Conservation (phyloP, 1,140 invertebrate genomes). For the Calephelis virginiensis region DNA sequence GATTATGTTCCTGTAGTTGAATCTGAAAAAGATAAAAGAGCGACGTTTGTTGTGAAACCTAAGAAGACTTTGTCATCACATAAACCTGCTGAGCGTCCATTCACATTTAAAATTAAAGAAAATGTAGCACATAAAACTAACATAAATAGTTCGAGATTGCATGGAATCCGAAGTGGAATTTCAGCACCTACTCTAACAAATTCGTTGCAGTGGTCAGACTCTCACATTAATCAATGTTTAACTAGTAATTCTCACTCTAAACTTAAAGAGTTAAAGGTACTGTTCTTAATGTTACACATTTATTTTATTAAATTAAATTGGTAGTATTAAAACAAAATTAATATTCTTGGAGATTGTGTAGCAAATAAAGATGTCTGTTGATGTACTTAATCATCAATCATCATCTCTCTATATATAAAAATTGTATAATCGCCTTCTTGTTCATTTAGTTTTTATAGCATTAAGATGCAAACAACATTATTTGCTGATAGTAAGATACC, state of each 20-base stretch:
- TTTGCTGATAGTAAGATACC: background rate
- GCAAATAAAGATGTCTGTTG: too few relatives aligned
- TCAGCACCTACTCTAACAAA: conserved; percentile 47
- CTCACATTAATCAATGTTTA: conserved; percentile 45
- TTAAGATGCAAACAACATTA: too few relatives aligned
- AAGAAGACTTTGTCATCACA: conserved; percentile 55
- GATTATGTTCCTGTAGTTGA: conserved; percentile 46
- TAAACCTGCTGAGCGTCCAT: conserved; percentile 31
- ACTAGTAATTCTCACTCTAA: conserved; percentile 59
- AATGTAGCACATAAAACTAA: background rate
- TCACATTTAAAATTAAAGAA: conserved; percentile 4
- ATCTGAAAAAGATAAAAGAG: conserved; percentile 35
- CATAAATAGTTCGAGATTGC: conserved; percentile 19
- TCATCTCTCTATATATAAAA: too few relatives aligned
- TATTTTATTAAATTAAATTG: too few relatives aligned
- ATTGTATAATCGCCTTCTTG: too few relatives aligned
- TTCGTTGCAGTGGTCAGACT: conserved; percentile 38
- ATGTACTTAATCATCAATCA: too few relatives aligned
- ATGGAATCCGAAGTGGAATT: conserved; percentile 27
- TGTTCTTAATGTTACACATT: background rate
- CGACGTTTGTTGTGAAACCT: conserved; percentile 49
- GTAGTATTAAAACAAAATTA: too few relatives aligned
- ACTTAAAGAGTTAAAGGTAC: conserved; percentile 62
- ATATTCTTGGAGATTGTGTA: too few relatives aligned
- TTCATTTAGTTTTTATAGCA: too few relatives aligned